Evolutionary conservation across 53 echinoderm and acorn worm genomes (phyloP).

Genomic region (Echinometra lucunter): DNA sequence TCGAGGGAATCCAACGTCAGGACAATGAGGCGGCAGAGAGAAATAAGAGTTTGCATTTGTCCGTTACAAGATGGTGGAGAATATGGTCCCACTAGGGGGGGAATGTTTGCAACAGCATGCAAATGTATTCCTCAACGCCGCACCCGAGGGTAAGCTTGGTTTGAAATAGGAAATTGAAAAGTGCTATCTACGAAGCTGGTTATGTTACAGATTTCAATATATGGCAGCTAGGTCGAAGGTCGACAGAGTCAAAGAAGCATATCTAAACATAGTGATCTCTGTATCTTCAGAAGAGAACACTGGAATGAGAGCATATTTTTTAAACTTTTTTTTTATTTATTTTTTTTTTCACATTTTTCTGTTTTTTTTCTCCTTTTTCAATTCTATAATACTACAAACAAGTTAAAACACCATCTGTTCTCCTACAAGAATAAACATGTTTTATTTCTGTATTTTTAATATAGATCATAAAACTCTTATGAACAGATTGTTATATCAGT

Average conservation of each 20-base stretch:
- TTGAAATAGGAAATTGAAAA: background rate
- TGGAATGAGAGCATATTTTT: constrained; percentile 67
- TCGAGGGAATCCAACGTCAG: background rate
- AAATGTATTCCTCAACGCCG: background rate
- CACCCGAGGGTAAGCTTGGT: background rate
- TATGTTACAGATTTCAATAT: background rate
- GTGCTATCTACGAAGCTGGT: background rate
- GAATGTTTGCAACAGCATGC: background rate
- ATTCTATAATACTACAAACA: constrained; percentile 65
- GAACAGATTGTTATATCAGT: constrained; percentile 2
- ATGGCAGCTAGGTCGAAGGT: constrained; percentile 4
- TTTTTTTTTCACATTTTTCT: constrained; percentile 41
- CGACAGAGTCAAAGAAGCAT: constrained; percentile 30
- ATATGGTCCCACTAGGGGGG: background rate
- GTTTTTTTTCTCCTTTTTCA: constrained; percentile 62
- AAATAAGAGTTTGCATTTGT: background rate
- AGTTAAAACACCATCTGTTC: constrained; percentile 44
- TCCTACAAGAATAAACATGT: constrained; percentile 65
- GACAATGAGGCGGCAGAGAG: background rate
- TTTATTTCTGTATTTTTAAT: constrained; percentile 35
- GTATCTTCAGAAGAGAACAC: constrained; percentile 13
- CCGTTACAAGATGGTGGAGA: background rate
- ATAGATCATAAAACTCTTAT: constrained; percentile 48
- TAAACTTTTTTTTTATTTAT: constrained; percentile 26
- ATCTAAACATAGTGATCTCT: constrained; percentile 36